Evolutionary conservation across 2,888 invertebrate species (phyloP).

Genomic region (Latrodectus elegans): DNA sequence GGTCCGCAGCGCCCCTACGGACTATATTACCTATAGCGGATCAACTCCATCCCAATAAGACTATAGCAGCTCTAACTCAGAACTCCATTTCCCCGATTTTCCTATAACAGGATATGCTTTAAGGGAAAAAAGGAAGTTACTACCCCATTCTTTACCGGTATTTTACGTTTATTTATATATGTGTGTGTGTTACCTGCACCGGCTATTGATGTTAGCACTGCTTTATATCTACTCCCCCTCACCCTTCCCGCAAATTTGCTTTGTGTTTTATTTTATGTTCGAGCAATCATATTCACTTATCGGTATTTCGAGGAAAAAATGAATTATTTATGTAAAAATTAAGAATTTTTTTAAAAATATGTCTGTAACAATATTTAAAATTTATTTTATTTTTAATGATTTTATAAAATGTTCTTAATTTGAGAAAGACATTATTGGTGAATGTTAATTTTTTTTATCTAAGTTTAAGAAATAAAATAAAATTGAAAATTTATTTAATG

Average conservation of each 20-base stretch:
- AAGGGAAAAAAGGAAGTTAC: background rate
- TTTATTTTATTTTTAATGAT: too few species aligned
- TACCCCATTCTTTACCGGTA: constrained; percentile 27
- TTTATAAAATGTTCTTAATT: too few species aligned
- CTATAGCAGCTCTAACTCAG: background rate
- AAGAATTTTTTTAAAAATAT: too few species aligned
- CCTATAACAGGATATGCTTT: background rate
- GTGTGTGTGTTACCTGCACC: constrained; percentile 13
- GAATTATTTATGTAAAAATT: too few species aligned
- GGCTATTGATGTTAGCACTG: constrained; percentile 34
- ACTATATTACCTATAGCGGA: constrained; percentile 32
- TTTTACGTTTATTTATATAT: constrained; percentile 26
- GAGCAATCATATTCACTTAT: too few species aligned
- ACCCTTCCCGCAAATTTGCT: background rate
- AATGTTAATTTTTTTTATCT: too few species aligned
- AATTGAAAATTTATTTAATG: too few species aligned
- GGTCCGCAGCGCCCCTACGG: constrained; percentile 34
- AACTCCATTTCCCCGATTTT: background rate
- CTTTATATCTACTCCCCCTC: background rate
- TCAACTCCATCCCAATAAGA: constrained; percentile 12
- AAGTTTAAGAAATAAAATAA: too few species aligned
- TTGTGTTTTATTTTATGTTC: too few species aligned
- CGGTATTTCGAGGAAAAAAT: too few species aligned
- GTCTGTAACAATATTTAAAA: too few species aligned
- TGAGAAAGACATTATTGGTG: too few species aligned